Evolutionary conservation across 2,797 vertebrate genomes (phyloP).

Genomic region (Hoplostethus mediterraneus): DNA sequence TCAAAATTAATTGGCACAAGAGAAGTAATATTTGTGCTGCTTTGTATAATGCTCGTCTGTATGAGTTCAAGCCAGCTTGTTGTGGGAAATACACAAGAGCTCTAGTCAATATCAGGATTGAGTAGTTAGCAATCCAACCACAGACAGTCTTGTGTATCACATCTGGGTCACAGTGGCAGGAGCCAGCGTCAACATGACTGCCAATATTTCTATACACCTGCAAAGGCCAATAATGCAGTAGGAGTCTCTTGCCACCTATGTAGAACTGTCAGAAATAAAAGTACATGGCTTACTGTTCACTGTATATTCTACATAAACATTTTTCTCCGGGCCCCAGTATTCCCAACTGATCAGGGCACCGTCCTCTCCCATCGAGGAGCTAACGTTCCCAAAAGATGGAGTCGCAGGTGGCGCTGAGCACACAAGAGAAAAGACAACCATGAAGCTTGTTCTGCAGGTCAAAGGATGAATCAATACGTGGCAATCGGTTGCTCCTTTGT

Average conservation of each 20-base stretch:
- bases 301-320: conserved; percentile 95
- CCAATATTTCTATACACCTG: conserved; percentile 74
- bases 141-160: conserved; percentile 51
- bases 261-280: conserved; percentile 42
- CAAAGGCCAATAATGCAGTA: conserved; percentile 62
- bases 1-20: conserved; percentile 50
- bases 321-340: conserved; percentile 93
- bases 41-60: conserved; percentile 46
- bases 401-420: conserved; percentile 87
- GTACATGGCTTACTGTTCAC: conserved; percentile 93
- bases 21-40: conserved; percentile 33
- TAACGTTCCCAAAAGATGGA: conserved; percentile 92
- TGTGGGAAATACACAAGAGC: conserved; percentile 21
- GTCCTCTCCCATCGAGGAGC: conserved; percentile 86
- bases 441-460: conserved; percentile 54
- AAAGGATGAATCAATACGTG: conserved; percentile 44
- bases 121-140: conserved; percentile 65
- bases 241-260: conserved; percentile 74
- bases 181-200: conserved; percentile 36
- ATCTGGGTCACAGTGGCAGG: conserved; percentile 56
- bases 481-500: conserved; percentile 30
- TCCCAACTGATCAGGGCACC: conserved; percentile 95
- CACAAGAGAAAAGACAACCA: conserved; percentile 84
- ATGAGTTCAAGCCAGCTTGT: conserved; percentile 34
- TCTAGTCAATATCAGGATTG: conserved; percentile 44